Conservation (phyloP, 2,113 vertebrate genomes). For the Perognathus longimembris region DNA sequence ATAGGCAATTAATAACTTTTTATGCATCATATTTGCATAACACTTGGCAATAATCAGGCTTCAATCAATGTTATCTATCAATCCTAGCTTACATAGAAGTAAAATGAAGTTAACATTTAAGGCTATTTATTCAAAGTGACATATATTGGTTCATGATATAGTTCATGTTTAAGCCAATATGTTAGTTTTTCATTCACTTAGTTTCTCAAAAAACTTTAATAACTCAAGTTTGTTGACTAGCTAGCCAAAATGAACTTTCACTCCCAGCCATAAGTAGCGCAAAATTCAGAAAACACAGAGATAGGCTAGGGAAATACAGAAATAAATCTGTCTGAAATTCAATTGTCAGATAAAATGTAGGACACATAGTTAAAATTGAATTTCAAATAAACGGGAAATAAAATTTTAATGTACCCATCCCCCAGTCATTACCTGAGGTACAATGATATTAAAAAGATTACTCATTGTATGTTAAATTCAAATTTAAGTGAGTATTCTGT, state of each 20-base stretch:
- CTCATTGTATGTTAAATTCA: conserved; percentile 20
- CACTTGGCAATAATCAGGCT: not conserved
- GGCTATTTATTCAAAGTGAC: not conserved
- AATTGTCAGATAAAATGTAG: not conserved
- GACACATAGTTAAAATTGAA: not conserved
- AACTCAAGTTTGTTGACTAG: not conserved
- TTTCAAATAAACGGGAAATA: conserved; percentile 7
- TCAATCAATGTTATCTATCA: not conserved
- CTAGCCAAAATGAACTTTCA: conserved; percentile 10
- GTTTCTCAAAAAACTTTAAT: conserved; percentile 14
- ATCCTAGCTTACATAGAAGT: conserved; percentile 22
- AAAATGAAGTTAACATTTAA: conserved; percentile 29
- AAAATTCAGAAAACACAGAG: conserved; percentile 6
- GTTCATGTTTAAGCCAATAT: not conserved
- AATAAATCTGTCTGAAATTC: not conserved
- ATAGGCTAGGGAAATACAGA: not conserved
- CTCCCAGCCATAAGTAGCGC: not conserved
- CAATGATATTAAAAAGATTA: not conserved
- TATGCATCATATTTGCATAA: not conserved
- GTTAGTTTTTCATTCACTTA: conserved; percentile 13
- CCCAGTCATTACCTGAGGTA: not conserved
- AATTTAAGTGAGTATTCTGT: conserved; percentile 10
- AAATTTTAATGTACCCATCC: conserved; percentile 15
- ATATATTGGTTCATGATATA: not conserved
- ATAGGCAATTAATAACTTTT: not conserved